A percentile compares a stretch with the other conserved stretches of the same genome.
phyloP scores from a whole-genome alignment of 2,113 vertebrate species.

The Neogobius melanostomus region DNA sequence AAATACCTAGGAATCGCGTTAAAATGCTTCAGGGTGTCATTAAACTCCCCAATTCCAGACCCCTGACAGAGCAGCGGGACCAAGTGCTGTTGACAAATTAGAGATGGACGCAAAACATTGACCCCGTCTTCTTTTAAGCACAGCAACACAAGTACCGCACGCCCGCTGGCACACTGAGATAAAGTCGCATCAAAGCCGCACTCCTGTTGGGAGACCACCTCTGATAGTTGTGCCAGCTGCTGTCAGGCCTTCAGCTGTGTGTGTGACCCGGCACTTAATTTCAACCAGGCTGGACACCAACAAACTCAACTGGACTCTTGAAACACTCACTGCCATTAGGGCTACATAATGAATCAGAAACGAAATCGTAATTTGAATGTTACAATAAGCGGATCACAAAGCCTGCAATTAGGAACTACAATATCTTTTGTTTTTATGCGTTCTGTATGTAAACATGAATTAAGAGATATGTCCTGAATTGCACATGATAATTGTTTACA shows the following conservation, averaged over 20 bases:
- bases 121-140: slow-evolving; percentile 22
- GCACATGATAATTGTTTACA: too few relatives aligned
- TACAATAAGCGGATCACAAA: too few relatives aligned
- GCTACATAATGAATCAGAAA: background rate
- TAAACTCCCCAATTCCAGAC: background rate
- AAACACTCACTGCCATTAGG: too few relatives aligned
- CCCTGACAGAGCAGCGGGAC: background rate
- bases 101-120: slow-evolving; percentile 31
- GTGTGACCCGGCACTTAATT: slow-evolving; percentile 33
- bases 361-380: too few relatives aligned
- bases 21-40: background rate
- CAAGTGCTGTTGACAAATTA: background rate
- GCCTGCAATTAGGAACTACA: too few relatives aligned
- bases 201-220: slow-evolving; percentile 59
- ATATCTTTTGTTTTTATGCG: too few relatives aligned
- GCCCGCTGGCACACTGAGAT: slow-evolving; percentile 8
- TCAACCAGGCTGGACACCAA: background rate
- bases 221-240: slow-evolving; percentile 56
- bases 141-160: background rate
- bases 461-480: too few relatives aligned
- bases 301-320: too few relatives aligned
- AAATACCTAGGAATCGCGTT: background rate
- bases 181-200: slow-evolving; percentile 40
- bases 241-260: slow-evolving; percentile 32
- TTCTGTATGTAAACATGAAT: too few relatives aligned